Evolutionary conservation across 2,888 invertebrate genomes (phyloP), one percentile per base, ranked within the genome.

Genomic region (Ceratothoa steindachneri): DNA sequence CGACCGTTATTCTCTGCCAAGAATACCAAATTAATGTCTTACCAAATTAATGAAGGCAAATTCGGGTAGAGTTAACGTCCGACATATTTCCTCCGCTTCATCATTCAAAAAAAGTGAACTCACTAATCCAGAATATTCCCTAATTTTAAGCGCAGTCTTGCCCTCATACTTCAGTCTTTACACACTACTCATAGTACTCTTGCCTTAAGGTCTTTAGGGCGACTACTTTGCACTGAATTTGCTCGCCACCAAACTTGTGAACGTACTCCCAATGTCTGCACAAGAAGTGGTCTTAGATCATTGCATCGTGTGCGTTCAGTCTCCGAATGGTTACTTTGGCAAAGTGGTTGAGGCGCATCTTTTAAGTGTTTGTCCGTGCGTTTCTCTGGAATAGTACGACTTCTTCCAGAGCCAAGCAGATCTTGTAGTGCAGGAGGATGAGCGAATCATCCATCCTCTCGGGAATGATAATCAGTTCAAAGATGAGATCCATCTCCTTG

Each of bases 361-460:
- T 27, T 70, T 71, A 24, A n/a, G n/a, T n/a, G n/a, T 64, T 64
- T 19, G 77, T 67, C 0, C 83, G 75, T 0, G 81, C 81, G 72
- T 83, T 83, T 29, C 82, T 80, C 41, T 81, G 77, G 60, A 83
- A 81, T 30, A 80, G 79, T 9, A 82, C 80, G 0, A 83, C 77
- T 75, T 83, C 83, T n/a, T 82, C 80, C 3, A 79, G 75, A 27
- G 80, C 75, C 83, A 83, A 83, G 71, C 83, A 82, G 5, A 83
- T 77, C 31, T 82, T 79, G 28, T 83, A 74, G 22, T 80, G 80
- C 29, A 83, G 76, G 12, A 83, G 75, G 15, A 83, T 80, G 24
- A 83, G 80, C 0, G 83, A 83, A 67, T 83, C 83, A 41, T 83
- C 82, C 81, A 83, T 82, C n/a, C 77, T 72, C 67, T 83, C 83